These are phyloP conservation scores for Nematopogon swammerdamellus DNA, from an alignment of 2,888 invertebrate genomes.

Conservation along the genomic window DNA sequence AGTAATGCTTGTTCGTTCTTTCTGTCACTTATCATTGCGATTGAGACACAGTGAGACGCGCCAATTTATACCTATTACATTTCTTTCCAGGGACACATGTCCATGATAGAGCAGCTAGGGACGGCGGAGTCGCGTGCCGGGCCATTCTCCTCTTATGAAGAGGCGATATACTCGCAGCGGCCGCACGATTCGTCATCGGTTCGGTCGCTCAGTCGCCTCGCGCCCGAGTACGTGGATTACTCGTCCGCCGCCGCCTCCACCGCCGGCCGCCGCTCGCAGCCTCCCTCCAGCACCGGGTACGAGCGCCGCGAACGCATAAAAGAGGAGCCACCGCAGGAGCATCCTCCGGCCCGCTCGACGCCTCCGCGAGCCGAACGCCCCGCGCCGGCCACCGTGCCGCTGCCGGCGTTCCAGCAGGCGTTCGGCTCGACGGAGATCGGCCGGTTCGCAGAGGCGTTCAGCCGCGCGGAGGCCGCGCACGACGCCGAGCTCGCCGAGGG, in stretches of 20 bases:
- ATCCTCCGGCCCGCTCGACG: constrained; percentile 9
- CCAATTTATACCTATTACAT: too few relatives aligned
- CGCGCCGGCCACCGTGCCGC: constrained; percentile 52
- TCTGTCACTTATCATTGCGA: too few relatives aligned
- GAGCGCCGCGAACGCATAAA: background rate
- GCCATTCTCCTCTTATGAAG: constrained; percentile 38
- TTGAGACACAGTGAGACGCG: too few relatives aligned
- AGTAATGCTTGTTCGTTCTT: too few relatives aligned
- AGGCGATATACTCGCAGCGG: constrained; percentile 25
- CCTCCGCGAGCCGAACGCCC: constrained; percentile 16
- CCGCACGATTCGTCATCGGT: constrained; percentile 19
- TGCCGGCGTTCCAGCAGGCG: constrained; percentile 82
- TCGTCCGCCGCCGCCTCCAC: constrained; percentile 13
- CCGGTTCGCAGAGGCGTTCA: constrained; percentile 74
- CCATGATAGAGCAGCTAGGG: background rate
- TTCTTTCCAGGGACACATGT: background rate
- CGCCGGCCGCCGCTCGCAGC: too few relatives aligned
- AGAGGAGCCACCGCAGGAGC: constrained; percentile 12
- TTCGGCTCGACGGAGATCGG: constrained; percentile 85
- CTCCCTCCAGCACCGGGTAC: constrained; percentile 8
- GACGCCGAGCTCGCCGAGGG: constrained; percentile 33
- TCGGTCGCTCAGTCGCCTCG: constrained; percentile 17
- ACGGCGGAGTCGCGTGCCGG: background rate
- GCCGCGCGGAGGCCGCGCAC: constrained; percentile 51
- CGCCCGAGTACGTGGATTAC: constrained; percentile 16